Evolutionary conservation across 2,888 invertebrate species (phyloP), one percentile per base, ranked within the genome.

Genomic region (Thereva nobilitata): DNA sequence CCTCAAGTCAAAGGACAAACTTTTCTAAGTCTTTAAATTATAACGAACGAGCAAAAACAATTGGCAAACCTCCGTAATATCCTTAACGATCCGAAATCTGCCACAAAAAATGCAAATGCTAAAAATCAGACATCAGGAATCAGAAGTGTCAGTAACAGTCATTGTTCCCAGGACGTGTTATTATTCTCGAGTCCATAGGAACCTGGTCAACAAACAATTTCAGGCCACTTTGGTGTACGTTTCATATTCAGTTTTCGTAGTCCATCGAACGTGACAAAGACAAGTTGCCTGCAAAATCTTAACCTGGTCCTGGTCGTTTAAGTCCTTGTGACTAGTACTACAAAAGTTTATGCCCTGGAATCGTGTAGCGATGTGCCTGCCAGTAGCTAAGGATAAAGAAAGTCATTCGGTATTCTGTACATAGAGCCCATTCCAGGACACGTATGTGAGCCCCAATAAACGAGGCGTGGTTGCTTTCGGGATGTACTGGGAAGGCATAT

Each of bases 181-280:
- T 68, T 66, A 66, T 68, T 68, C 66, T 53, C 35, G 54, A 59
- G 45, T 52, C 57, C 52, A 64, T 66, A 55, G 63, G 64, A 68
- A 55, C 59, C 59, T 69, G 66, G 68, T 69, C 68, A 66, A 67
- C 67, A 67, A 67, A 67, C 68, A 69, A 69, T 67, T 54, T 57
- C 64, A 52, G 50, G 64, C 64, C 64, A 64, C 47, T 59, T 10
- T 50, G 38, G 56, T 37, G 47, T 53, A 41, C 66, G 66, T 66
- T 68, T 68, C 68, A 68, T 66, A 68, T 68, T 66, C 68, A 55
- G 66, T 66, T 63, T 68, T 68, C 68, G 66, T 66, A 66, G 61
- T 49, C 42, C 41, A 44, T 44, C 37, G 66, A 63, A 68, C 68
- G 68, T 68, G 68, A 68, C 63, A 61, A 65, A 57, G 44, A 53